Percentiles rank a stretch among this genome's conserved stretches.
phyloP scores from a whole-genome alignment of 2,797 vertebrate genomes.

The Salmo trutta region DNA sequence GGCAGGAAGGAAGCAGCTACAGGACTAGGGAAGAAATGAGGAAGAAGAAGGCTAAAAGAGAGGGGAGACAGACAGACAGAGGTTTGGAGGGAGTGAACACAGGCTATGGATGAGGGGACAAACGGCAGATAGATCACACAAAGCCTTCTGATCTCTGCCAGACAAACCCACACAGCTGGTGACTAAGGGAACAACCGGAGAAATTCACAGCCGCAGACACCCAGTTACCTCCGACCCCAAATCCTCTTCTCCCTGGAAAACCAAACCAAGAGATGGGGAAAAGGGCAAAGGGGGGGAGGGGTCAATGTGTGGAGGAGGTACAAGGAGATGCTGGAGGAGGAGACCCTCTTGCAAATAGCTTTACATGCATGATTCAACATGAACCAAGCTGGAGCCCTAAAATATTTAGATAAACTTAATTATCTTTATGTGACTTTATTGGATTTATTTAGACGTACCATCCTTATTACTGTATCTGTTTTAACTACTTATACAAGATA shows the following conservation, averaged over 20 bases:
- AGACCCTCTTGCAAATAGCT: background rate
- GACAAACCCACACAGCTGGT: constrained; percentile 53
- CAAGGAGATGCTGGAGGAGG: constrained; percentile 19
- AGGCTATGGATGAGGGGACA: constrained; percentile 23
- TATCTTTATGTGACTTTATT: background rate
- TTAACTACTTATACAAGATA: background rate
- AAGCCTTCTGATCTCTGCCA: constrained; percentile 36
- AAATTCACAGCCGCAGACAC: constrained; percentile 35
- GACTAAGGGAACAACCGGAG: constrained; percentile 40
- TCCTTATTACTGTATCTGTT: background rate
- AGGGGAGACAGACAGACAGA: constrained; percentile 17
- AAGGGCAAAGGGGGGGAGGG: constrained; percentile 46
- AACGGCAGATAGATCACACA: constrained; percentile 17
- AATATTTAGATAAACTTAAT: background rate
- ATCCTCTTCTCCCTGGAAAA: constrained; percentile 72
- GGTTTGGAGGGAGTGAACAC: constrained; percentile 27
- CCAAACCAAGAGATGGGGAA: constrained; percentile 65
- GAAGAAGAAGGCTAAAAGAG: constrained; percentile 50
- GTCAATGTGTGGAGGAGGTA: constrained; percentile 32
- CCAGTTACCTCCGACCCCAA: constrained; percentile 77
- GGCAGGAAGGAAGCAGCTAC: constrained; percentile 63
- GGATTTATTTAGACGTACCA: too few species aligned
- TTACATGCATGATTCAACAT: background rate
- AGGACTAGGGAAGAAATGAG: constrained; percentile 62
- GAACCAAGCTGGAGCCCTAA: background rate